Evolutionary conservation across 2,888 invertebrate genomes (phyloP), one percentile per base, ranked within the genome.

Genomic region (Parelbella ahira): DNA sequence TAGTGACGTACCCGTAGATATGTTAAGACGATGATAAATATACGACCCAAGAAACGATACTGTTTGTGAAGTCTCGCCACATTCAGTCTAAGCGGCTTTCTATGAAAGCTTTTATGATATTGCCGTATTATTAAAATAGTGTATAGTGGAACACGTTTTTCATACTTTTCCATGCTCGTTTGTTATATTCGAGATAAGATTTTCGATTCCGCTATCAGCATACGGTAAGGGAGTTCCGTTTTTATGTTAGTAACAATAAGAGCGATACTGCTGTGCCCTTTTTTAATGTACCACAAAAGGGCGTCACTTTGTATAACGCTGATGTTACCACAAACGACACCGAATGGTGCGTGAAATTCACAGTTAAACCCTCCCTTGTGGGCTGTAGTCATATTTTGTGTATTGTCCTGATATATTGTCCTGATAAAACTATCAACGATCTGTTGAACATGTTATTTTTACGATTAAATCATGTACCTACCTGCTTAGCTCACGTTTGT

Each of bases 321-420:
- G 74, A 79, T 71, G 68, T 68, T 56, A 65, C 71, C 76, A 67
- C 74, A 74, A 78, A 75, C 72, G 73, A 71, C 72, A 75, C 72
- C 72, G 77, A 79, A 81, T 81, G 79, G 75, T 66, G 76, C 75
- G 77, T 81, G 74, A 78, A 81, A 80, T 81, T 77, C 70, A 54
- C 63, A 69, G 69, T 67, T n/a, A 71, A 72, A 64, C 64, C 67
- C 61, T 62, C 68, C 63, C 18, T 32, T 39, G 39, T 39, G 60
- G 60, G 68, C 68, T 70, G 65, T 49, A 48, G 69, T 74, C 63
- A 73, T 70, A 63, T 71, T 71, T 65, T 63, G 58, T 60, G 53
- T n/a, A n/a, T n/a, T n/a, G n/a, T n/a, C n/a, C n/a, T n/a, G n/a
- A n/a, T n/a, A n/a, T n/a, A n/a, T n/a, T n/a, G n/a, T n/a, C n/a